Evolutionary conservation across 2,888 invertebrate genomes (phyloP).

Genomic region (Meghimatium bilineatum): DNA sequence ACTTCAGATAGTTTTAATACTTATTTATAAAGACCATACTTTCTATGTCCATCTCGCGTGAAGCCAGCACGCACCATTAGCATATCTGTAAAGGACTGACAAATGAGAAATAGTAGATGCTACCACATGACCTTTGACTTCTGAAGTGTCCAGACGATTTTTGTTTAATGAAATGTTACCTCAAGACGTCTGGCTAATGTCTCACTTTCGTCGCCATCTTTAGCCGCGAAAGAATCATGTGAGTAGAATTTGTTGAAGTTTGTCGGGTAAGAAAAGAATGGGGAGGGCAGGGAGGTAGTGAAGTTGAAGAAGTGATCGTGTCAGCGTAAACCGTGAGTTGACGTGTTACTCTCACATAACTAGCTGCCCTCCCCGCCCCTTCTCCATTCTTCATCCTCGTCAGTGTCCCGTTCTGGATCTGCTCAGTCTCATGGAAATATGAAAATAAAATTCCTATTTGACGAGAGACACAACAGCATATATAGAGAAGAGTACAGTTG

Average conservation of each 20-base stretch:
- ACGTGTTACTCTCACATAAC: conserved; percentile 19
- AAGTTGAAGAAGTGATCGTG: conserved; percentile 1
- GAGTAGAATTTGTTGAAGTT: background rate
- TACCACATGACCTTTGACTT: conserved; percentile 26
- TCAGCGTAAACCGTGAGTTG: conserved; percentile 18
- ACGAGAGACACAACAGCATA: background rate
- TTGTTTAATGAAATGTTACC: conserved; percentile 35
- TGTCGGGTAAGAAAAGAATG: background rate
- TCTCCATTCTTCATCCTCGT: background rate
- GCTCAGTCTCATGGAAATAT: background rate
- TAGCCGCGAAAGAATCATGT: background rate
- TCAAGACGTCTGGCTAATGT: conserved; percentile 21
- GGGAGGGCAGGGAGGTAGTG: background rate
- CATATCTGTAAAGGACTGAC: conserved; percentile 1
- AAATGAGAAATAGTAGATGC: conserved; percentile 25
- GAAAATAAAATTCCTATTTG: background rate
- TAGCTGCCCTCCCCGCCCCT: background rate
- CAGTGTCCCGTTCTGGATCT: background rate
- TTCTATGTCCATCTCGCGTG: conserved; percentile 16
- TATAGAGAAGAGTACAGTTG: background rate
- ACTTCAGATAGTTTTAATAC: background rate
- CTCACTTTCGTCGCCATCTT: conserved; percentile 1
- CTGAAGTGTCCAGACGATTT: conserved; percentile 16
- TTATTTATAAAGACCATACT: conserved; percentile 4
- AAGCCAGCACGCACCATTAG: conserved; percentile 11